Base-by-base conservation (phyloP, 2,113 vertebrate genomes). In the Hypomesus transpacificus region DNA sequence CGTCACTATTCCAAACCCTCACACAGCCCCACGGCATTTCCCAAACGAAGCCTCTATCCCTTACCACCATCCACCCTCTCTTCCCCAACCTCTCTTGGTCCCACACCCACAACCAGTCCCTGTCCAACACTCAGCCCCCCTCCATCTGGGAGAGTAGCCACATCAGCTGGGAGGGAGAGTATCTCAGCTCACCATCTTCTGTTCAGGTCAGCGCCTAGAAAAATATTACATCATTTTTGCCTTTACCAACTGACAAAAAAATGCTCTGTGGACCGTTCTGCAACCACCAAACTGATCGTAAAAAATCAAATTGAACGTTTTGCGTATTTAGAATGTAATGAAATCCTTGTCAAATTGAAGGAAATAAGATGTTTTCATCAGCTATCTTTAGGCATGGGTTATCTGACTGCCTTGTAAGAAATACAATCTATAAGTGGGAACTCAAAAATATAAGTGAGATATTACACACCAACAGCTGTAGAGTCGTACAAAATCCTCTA, bases 101-200 rank as follows among this genome's bases (percentile, higher is more conserved):
- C 28, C 31, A 31, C 31, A 64, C 62, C 62, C 18, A 34, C 16
- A 61, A 22, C 14, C 59, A 16, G 11, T 65, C 34, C 31, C 9
- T 46, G 46, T 4, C 63, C 9, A 3, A 65, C 34, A 16, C 18
- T 34, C 18, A 46, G 18, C 8, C n/a, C 34, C n/a, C 63, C 28
- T 63, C 82, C 82, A 84, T 84, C 82, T 84, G 82, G 74, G 84
- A 80, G 69, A 76, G 61, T 77, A 69, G 76, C 72, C 84, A 78
- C 85, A 88, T 89, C 87, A 86, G 88, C 86, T 85, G 86, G 86
- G 87, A 85, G 64, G 82, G 80, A 79, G 76, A 79, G 77, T 79
- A 79, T 86, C 87, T 75, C 85, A 59, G 14, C 34, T 17, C 46
- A 22, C 82, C 75, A 76, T 70, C 90, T 75, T 91, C 89, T 91